A percentile compares a stretch with the other conserved stretches of the same genome.
These are phyloP conservation scores for Papilio polytes DNA, from an alignment of 1,140 invertebrate genomes.

Conservation along the genomic window DNA sequence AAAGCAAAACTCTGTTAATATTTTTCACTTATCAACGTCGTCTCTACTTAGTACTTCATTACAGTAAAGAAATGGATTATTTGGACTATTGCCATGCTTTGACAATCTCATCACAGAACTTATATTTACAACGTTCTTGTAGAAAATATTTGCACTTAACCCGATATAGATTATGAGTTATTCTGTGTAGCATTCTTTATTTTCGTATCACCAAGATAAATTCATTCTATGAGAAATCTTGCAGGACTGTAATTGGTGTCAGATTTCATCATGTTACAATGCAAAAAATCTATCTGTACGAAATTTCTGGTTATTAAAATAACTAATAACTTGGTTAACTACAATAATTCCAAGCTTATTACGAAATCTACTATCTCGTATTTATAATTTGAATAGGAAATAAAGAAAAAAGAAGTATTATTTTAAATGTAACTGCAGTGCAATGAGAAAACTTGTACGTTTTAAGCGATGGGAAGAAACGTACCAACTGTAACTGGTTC, in stretches of 20 bases:
- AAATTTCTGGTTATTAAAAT: too few relatives aligned
- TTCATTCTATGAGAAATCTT: background rate
- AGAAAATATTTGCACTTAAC: background rate
- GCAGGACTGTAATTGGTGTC: background rate
- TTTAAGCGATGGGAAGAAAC: background rate
- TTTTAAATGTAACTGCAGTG: background rate
- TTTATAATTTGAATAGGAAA: background rate
- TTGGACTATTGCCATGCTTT: conserved; percentile 41
- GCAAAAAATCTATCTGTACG: too few relatives aligned
- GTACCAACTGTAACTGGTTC: conserved; percentile 13
- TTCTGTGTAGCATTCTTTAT: background rate
- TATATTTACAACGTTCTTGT: conserved; percentile 20
- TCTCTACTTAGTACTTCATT: conserved; percentile 35
- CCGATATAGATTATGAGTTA: background rate
- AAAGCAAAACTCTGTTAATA: conserved; percentile 1
- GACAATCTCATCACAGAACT: conserved; percentile 37
- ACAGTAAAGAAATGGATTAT: conserved; percentile 44
- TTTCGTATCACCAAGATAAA: background rate
- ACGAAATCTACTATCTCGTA: background rate
- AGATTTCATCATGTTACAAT: too few relatives aligned
- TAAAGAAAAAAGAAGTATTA: background rate
- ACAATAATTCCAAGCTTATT: background rate
- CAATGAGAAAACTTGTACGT: background rate
- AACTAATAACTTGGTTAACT: too few relatives aligned
- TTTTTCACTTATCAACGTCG: conserved; percentile 2